Evolutionary conservation across 2,113 vertebrate species (phyloP).

Genomic region (Chaetodon auriga): DNA sequence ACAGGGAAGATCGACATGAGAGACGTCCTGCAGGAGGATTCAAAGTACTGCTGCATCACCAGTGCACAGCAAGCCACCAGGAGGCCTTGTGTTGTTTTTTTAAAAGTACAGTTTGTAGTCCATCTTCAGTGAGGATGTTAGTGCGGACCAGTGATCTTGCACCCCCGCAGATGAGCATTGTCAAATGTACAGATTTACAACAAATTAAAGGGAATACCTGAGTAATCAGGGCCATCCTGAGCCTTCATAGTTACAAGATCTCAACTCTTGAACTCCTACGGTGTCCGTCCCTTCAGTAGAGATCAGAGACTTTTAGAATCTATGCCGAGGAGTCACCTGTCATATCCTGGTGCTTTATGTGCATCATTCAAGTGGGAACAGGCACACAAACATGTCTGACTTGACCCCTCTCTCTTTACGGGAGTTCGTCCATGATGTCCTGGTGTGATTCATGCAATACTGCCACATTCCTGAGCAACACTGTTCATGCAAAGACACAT

Average conservation of each 20-base stretch:
- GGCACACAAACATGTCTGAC: conserved; percentile 48
- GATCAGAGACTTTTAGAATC: not conserved
- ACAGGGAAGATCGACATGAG: not conserved
- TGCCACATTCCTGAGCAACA: conserved; percentile 59
- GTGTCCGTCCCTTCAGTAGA: not conserved
- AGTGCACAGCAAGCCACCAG: not conserved
- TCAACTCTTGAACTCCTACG: not conserved
- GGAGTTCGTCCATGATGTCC: conserved; percentile 66
- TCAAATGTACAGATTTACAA: not conserved
- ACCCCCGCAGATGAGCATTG: not conserved
- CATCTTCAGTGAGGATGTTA: not conserved
- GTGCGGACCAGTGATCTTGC: not conserved
- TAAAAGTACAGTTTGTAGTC: not conserved
- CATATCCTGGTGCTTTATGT: conserved; percentile 40
- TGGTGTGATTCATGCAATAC: conserved; percentile 61
- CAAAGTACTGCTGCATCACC: not conserved
- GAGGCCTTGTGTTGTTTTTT: not conserved
- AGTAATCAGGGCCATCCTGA: not conserved
- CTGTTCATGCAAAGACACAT: conserved; percentile 69
- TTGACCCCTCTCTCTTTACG: conserved; percentile 60
- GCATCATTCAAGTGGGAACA: conserved; percentile 60
- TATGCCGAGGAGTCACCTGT: conserved; percentile 6
- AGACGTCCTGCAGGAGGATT: conserved; percentile 6
- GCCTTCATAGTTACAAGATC: not conserved
- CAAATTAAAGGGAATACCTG: not conserved